A percentile compares a stretch with the other conserved stretches of the same genome.
Evolutionary conservation across 2,888 invertebrate species (phyloP).

Genomic region (Lumbricus terrestris): DNA sequence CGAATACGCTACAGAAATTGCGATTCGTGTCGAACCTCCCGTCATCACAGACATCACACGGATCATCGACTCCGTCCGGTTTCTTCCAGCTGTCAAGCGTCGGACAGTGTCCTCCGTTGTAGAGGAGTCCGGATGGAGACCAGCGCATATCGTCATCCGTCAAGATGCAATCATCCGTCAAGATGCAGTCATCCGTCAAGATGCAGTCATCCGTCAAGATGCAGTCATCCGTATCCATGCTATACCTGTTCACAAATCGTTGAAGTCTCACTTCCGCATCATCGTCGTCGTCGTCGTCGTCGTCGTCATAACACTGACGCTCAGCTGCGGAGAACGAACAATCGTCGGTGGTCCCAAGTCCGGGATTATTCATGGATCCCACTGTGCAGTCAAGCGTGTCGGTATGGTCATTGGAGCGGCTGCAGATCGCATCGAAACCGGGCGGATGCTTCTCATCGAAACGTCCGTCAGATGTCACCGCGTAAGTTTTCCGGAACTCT

Average conservation of each 20-base stretch:
- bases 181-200: no score
- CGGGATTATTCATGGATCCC: no score
- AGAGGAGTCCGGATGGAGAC: background rate
- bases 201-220: no score
- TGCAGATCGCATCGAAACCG: no score
- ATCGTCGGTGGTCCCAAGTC: background rate
- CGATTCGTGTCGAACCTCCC: background rate
- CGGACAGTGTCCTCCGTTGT: background rate
- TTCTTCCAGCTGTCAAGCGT: background rate
- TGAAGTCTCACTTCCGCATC: background rate
- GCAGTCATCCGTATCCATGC: no score
- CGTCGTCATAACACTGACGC: background rate
- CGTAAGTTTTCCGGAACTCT: background rate
- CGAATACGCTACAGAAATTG: background rate
- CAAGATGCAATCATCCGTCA: background rate
- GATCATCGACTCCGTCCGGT: background rate
- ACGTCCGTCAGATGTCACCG: background rate
- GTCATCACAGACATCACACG: background rate
- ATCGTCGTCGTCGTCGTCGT: background rate
- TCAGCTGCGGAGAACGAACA: background rate
- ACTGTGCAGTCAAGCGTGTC: background rate
- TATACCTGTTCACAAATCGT: background rate
- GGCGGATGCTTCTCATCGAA: background rate
- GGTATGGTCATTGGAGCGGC: background rate
- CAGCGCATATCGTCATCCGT: background rate